phyloP scores from a whole-genome alignment of 2,888 invertebrate genomes.

The Macrosoma leucophasiata region DNA sequence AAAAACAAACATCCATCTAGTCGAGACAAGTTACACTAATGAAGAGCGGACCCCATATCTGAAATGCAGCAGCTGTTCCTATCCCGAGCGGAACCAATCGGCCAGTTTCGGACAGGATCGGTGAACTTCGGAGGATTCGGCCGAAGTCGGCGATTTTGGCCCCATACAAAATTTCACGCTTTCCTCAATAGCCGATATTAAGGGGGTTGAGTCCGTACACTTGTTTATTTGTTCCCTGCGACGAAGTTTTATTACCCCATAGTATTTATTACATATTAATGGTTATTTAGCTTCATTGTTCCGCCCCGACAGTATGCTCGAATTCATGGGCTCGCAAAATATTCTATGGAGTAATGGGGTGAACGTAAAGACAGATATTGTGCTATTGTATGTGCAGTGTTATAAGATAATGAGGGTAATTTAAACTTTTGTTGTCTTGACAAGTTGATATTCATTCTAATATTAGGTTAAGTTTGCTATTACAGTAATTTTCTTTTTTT shows the following conservation, averaged over 20 bases:
- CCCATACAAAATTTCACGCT: constrained; percentile 42
- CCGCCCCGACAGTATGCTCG: constrained; percentile 69
- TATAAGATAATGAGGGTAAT: constrained; percentile 45
- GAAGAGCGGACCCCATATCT: constrained; percentile 68
- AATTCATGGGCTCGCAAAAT: constrained; percentile 68
- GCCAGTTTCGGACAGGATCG: constrained; percentile 46
- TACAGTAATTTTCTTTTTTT: no score
- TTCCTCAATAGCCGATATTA: constrained; percentile 33
- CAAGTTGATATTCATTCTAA: no score
- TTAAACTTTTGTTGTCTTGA: constrained; percentile 26
- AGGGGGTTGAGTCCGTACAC: constrained; percentile 61
- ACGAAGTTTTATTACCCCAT: constrained; percentile 68
- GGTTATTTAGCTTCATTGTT: constrained; percentile 76
- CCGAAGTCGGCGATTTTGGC: no score
- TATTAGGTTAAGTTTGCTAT: no score
- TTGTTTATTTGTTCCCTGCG: constrained; percentile 71
- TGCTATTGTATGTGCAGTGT: constrained; percentile 40
- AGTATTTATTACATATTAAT: constrained; percentile 77
- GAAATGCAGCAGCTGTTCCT: constrained; percentile 72
- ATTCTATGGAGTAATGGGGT: constrained; percentile 55
- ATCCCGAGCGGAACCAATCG: constrained; percentile 71
- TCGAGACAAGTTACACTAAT: constrained; percentile 72
- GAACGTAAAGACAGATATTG: constrained; percentile 47
- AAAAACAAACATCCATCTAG: constrained; percentile 74
- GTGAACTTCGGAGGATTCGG: no score